Conservation (phyloP, 2,113 vertebrate species). For the Xyliphius kryptos region DNA sequence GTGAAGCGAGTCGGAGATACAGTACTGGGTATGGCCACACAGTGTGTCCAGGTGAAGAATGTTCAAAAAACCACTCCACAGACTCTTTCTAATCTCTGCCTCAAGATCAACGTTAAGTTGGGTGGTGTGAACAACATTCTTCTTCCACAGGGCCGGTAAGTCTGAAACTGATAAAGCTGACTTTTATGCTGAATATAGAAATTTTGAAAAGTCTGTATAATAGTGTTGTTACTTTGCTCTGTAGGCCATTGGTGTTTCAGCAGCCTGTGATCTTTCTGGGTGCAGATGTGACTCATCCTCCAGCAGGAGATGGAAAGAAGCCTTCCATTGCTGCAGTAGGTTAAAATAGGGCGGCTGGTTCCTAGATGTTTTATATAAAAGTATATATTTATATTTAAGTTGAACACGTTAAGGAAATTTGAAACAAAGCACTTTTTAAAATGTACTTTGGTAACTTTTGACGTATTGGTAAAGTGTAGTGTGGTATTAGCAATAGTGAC, state of each 20-base stretch:
- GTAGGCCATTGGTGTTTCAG: constrained; percentile 91
- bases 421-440: too few relatives aligned
- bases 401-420: too few relatives aligned
- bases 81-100: constrained; percentile 94
- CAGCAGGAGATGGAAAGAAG: constrained; percentile 96
- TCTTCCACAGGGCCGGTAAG: constrained; percentile 92
- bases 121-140: constrained; percentile 97
- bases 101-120: constrained; percentile 97
- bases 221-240: constrained; percentile 8
- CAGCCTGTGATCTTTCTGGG: too few relatives aligned
- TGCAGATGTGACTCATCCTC: constrained; percentile 95
- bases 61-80: constrained; percentile 96
- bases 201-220: too few relatives aligned
- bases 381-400: background rate
- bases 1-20: constrained; percentile 97
- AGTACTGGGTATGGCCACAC: constrained; percentile 93
- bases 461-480: too few relatives aligned
- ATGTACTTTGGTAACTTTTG: too few relatives aligned
- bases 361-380: background rate
- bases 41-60: constrained; percentile 98
- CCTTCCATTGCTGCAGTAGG: constrained; percentile 95
- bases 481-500: too few relatives aligned
- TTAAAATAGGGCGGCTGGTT: background rate
- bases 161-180: too few relatives aligned
- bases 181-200: too few relatives aligned